A percentile compares a stretch with the other conserved stretches of the same genome.
Evolutionary conservation across 1,140 invertebrate species (phyloP).

Genomic region (Diuraphis noxia): DNA sequence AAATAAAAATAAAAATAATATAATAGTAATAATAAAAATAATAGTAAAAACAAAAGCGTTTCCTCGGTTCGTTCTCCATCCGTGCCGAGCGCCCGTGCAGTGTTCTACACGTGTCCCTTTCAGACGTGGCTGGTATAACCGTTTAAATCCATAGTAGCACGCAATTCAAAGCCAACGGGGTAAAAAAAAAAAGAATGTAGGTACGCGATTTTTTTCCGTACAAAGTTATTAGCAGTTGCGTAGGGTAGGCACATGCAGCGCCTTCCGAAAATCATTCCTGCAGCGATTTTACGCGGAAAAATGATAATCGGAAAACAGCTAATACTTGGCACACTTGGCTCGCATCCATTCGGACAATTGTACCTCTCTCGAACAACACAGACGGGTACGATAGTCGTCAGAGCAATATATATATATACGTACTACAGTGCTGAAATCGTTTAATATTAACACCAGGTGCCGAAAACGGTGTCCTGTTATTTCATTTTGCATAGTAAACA

Average conservation of each 20-base stretch:
- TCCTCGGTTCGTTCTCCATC: neutral
- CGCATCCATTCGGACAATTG: neutral
- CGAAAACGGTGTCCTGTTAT: neutral
- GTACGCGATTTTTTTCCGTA: neutral
- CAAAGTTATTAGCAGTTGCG: neutral
- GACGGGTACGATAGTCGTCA: neutral
- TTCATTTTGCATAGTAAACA: slow-evolving; percentile 19
- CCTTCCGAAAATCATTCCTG: neutral
- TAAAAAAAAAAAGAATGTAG: neutral
- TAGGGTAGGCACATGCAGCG: neutral
- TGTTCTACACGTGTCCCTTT: neutral
- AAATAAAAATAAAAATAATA: neutral
- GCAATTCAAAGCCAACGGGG: neutral
- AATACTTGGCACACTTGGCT: neutral
- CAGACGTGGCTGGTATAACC: neutral
- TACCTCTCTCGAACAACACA: neutral
- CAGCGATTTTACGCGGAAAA: neutral
- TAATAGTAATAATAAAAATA: slow-evolving; percentile 1
- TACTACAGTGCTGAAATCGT: neutral
- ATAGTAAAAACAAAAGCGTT: slow-evolving; percentile 3
- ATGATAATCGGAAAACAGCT: slow-evolving; percentile 21
- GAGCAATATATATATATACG: neutral
- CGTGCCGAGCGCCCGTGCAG: neutral
- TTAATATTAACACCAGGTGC: slow-evolving; percentile 16
- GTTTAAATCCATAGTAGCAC: slow-evolving; percentile 11